Base-by-base conservation (phyloP, 2,797 vertebrate species). In the Gambusia yucatana region DNA sequence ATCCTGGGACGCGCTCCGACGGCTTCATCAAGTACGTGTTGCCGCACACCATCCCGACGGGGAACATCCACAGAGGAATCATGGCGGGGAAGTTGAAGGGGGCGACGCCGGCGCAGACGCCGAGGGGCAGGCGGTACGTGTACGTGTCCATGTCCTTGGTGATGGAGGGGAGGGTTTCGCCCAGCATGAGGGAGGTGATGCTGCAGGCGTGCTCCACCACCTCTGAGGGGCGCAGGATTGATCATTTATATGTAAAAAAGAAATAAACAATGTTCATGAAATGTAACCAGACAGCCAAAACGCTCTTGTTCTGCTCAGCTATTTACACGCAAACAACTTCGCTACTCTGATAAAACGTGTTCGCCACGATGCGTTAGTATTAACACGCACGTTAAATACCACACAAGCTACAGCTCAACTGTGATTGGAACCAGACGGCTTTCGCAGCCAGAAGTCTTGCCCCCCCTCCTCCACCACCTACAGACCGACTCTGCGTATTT, bases 41-140 rank as follows among this genome's bases (percentile, higher is more conserved):
- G 73, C 98, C 98, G 61, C 98, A 99, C 43, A 98, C 98, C 97
- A 99, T 97, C 50, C 97, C 98, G 87, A 99, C 93, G 33, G 98
- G 98, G 87, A 98, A 99, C 98, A 99, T 99, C 98, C 98, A 99
- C 55, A 99, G 94, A 43, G 98, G 98, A 82, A 99, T 99, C 98
- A 99, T 99, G 90, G 97, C 98, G 0, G 98, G 98, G 93, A 99
- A 99, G 93, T 99, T 99, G 93, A 99, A 99, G 0, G 98, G 98
- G 13, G 98, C 96, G 6, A 99, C 97, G 79, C 98, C 98, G 11
- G 98, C 98, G 22, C 98, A 99, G 47, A 99, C 97, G 0, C 98
- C 98, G 28, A 99, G 92, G 65, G 98, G 98, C 82, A 99, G 90
- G 7, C 98, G 97, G 91, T 97, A 99, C 33, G 98, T 98, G 82